A percentile compares a stretch with the other conserved stretches of the same genome.
Evolutionary conservation across 2,888 invertebrate genomes (phyloP).

Genomic region (Poecilus cupreus): DNA sequence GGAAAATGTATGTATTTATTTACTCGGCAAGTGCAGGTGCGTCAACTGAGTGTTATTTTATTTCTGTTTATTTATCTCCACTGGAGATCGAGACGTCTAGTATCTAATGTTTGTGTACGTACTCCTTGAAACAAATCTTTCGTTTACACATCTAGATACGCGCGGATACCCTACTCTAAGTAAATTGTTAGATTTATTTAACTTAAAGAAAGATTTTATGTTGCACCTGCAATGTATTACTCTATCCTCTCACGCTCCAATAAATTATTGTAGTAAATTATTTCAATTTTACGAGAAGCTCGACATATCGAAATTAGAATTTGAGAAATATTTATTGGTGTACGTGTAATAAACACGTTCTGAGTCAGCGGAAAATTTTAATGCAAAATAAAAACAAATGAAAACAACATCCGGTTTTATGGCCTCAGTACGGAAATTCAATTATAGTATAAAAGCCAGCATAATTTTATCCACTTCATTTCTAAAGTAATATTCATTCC

Average conservation of each 20-base stretch:
- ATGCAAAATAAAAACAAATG: background rate
- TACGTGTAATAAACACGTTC: too few relatives aligned
- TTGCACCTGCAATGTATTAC: background rate
- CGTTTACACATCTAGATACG: conserved; percentile 12
- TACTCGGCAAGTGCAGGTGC: conserved; percentile 6
- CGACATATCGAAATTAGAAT: too few relatives aligned
- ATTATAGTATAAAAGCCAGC: background rate
- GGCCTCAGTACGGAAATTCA: background rate
- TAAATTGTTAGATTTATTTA: conserved; percentile 17
- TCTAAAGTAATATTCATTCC: conserved; percentile 22
- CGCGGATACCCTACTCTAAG: conserved; percentile 6
- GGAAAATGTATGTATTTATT: conserved; percentile 1
- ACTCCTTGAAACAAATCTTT: conserved; percentile 17
- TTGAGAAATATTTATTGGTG: too few relatives aligned
- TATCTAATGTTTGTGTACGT: background rate
- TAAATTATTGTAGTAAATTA: too few relatives aligned
- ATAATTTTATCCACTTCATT: conserved; percentile 34
- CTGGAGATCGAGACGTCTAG: background rate
- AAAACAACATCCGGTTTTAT: background rate
- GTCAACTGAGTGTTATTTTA: conserved; percentile 10
- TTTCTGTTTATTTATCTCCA: conserved; percentile 25
- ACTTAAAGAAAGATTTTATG: background rate
- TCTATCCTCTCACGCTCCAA: too few relatives aligned
- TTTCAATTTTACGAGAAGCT: too few relatives aligned
- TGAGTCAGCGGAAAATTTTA: too few relatives aligned